Base-by-base conservation (phyloP, 2,888 invertebrate genomes). In the Xestia xanthographa region DNA sequence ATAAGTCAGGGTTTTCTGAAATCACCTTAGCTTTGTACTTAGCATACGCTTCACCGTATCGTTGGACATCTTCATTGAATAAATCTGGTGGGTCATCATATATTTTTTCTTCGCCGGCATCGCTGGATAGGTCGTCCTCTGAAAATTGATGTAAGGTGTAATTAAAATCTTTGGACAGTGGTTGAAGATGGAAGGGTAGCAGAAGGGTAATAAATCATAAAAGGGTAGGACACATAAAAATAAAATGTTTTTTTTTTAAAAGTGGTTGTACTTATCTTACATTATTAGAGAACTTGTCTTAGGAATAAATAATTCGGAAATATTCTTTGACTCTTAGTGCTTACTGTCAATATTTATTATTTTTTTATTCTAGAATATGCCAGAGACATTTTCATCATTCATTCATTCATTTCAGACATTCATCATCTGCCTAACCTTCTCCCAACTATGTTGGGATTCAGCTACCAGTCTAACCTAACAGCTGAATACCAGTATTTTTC, bases 1-100 rank as follows among this genome's bases (percentile, higher is more conserved):
- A 67, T 2, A 91, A 34, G 20, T 91, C 90, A 0, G 92, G 87
- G 12, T 93, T 90, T 76, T 94, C 93, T 2, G 90, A 69, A 8
- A 95, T 67, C 1, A 97, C 92, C 78, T 92, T 97, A 0, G 97
- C 97, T 91, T 97, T 98, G 88, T 98, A 98, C 79, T 96, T 97
- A 0, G 98, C 98, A 86, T 98, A 98, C 20, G 97, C 97, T 78
- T 95, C 95, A 0, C 98, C 98, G 88, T 97, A 97, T 5, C 96
- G 93, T 75, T 97, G 95, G 0, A 97, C 97, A 90, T 98, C 97
- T 68, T 95, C 94, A 8, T 95, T 92, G 75, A 94, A 92, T 85
- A 95, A 58, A 29, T 93, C 92, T 9, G 92, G 87, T 2, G 93
- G 90, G 0, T 94, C 92, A 20, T 96, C 94, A 60, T 96, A 95